Evolutionary conservation across 1,140 invertebrate species (phyloP), one percentile per base, ranked within the genome.

Genomic region (Pemphigus obesinymphae): DNA sequence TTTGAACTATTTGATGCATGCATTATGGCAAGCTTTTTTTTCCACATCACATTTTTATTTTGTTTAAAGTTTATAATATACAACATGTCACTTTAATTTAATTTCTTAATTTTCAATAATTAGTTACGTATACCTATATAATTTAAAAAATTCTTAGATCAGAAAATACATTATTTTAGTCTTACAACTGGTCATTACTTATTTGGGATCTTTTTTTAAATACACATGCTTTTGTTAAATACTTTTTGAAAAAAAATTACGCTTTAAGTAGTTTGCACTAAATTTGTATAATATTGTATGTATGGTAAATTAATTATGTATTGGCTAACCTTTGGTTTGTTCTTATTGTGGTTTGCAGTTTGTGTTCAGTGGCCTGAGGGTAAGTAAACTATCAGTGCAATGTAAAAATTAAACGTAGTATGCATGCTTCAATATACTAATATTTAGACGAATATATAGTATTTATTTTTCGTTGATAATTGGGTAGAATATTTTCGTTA

Each of bases 281-380:
- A 8, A 55, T 76, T 48, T 58, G 75, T 78, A 78, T 48, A 78
- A 78, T 78, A 78, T 78, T 58, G 50, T 78, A 78, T 78, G 73
- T 78, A 78, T 61, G 73, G 73, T 76, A 76, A 55, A 78, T 78
- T 78, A 61, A 78, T 78, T 61, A 58, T 55, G 75, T 78, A 78
- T 78, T 78, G 50, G 75, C 53, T 78, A 78, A 78, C 75, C 17
- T 78, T 78, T 78, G 75, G 75, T 78, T 82, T 86, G 72, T 84
- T 86, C 84, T 85, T 85, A 84, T 88, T 88, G 72, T 88, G 91
- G 90, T 92, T 78, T 92, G 86, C 92, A 92, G 93, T 95, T 87
- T 94, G 93, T 89, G 93, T 94, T 87, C 93, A 94, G 88, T 95
- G 93, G 93, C 92, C 93, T 85, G 93, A 94, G 91, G 92, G 92